Base-by-base conservation (phyloP, 1,140 invertebrate genomes). In the Idris sp. region DNA sequence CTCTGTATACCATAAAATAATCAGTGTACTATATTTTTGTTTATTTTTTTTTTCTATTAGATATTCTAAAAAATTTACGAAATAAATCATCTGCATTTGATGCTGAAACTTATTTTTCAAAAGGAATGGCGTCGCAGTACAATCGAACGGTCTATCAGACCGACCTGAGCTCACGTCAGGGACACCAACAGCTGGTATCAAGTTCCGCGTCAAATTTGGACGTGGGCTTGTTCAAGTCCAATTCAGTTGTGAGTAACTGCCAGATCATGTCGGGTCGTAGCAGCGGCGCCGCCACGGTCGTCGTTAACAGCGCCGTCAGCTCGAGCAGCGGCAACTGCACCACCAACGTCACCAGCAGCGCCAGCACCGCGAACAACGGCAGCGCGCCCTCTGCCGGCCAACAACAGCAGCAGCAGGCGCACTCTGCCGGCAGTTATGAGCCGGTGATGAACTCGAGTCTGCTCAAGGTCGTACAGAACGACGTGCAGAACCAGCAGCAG, bases 401-500 rank as follows among this genome's bases (percentile, higher is more conserved):
- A 4, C 10, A 2, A 72, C 67, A 68, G 2, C 74, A 76, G 16
- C 49, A 51, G 6, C 59, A 33, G 25, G 68, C n/a, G 16, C 10
- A 18, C 73, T 73, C 15, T 77, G 80, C 49, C 67, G 62, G 49
- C 75, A 74, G 16, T 31, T 86, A 84, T 43, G 84, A 87, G 2
- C 85, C 86, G 10, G 56, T 48, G 4, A 40, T 61, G 33, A 61
- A 48, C 75, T 76, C 82, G 8, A 88, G 75, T 56, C 73, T 89
- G 28, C 48, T 89, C 9, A 89, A 87, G 41, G 86, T 89, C 77
- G 82, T 86, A 19, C 80, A 83, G 5, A 87, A 85, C 28, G 83
- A 84, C 4, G 81, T 62, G 5, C 58, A 62, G 6, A n/a, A n/a
- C n/a, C n/a, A n/a, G n/a, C n/a, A n/a, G n/a, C n/a, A n/a, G n/a